These are phyloP conservation scores for Platanista minor DNA, from an alignment of 2,113 vertebrate genomes.

Conservation along the genomic window DNA sequence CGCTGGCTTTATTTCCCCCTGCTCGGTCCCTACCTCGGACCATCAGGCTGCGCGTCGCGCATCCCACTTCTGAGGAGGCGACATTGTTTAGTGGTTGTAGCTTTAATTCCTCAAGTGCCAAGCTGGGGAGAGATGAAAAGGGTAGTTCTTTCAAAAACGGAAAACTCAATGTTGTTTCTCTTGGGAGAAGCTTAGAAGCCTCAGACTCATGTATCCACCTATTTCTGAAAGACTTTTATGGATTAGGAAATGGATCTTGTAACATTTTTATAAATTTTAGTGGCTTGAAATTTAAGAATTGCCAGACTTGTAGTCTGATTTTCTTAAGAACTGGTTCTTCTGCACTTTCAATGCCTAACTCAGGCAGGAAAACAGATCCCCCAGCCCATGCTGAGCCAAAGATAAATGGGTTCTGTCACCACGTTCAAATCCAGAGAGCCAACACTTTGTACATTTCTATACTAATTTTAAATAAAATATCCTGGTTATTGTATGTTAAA, in stretches of 20 bases:
- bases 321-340: background rate
- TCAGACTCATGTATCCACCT: rapidly evolving
- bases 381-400: background rate
- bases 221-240: background rate
- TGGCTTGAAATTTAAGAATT: background rate
- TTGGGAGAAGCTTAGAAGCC: background rate
- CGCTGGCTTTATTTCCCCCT: conserved; percentile 71
- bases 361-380: background rate
- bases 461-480: conserved; percentile 39
- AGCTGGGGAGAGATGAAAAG: conserved; percentile 49
- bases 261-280: background rate
- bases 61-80: conserved; percentile 50
- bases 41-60: background rate
- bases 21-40: conserved; percentile 74
- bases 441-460: conserved; percentile 1
- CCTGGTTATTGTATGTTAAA: conserved; percentile 49
- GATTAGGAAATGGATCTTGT: background rate
- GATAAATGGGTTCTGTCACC: background rate
- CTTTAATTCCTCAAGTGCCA: conserved; percentile 68
- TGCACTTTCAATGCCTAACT: background rate
- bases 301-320: background rate
- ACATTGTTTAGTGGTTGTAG: conserved; percentile 43
- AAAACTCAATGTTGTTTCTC: background rate
- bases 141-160: background rate
- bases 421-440: background rate